Evolutionary conservation across 2,113 vertebrate species (phyloP).

Genomic region (Regulus satrapa): DNA sequence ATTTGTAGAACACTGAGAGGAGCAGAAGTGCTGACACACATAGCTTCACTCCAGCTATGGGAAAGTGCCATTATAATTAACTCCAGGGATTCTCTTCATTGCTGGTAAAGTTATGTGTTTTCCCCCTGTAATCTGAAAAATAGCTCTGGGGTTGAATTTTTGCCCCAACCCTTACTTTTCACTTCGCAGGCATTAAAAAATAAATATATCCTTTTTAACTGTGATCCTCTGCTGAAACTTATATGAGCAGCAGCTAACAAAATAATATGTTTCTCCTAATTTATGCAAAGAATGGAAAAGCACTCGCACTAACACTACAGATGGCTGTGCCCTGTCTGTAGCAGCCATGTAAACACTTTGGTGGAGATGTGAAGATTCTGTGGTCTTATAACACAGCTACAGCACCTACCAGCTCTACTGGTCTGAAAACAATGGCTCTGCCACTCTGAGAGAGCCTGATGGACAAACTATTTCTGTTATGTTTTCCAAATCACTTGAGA

Average conservation of each 20-base stretch:
- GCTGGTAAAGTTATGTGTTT: background rate
- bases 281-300: constrained; percentile 16
- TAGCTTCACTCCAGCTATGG: constrained; percentile 8
- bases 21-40: constrained; percentile 39
- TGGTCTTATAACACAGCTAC: background rate
- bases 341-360: background rate
- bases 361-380: background rate
- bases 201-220: background rate
- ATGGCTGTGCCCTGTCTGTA: constrained; percentile 26
- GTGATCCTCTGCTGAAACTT: background rate
- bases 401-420: background rate
- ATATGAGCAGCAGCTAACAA: background rate
- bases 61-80: background rate
- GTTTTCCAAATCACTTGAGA: background rate
- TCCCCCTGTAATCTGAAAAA: background rate
- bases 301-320: background rate
- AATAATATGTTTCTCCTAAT: constrained; percentile 33
- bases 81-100: constrained; percentile 4
- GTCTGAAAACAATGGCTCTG: background rate
- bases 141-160: background rate
- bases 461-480: background rate
- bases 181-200: background rate
- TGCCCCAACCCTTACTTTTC: background rate
- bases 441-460: background rate
- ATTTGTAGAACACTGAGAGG: background rate